phyloP scores from a whole-genome alignment of 1,140 invertebrate genomes.

The Anagrus nilaparvatae region DNA sequence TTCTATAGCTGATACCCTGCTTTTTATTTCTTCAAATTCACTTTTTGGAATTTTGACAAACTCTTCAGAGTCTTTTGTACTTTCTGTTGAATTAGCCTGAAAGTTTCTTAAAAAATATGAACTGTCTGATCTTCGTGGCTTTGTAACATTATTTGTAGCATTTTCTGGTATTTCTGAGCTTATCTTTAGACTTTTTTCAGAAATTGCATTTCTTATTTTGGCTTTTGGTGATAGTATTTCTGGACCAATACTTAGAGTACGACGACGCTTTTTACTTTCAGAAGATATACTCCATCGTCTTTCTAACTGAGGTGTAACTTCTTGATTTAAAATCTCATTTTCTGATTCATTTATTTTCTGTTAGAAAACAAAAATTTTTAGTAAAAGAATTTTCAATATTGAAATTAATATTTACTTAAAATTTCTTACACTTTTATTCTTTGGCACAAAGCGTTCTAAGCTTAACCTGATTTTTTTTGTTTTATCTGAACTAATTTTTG shows the following conservation, averaged over 20 bases:
- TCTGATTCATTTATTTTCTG: conserved; percentile 25
- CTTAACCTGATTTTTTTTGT: conserved; percentile 34
- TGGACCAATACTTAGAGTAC: conserved; percentile 19
- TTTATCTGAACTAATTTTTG: conserved; percentile 22
- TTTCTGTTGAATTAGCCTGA: too few relatives aligned
- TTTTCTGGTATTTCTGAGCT: conserved; percentile 7
- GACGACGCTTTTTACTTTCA: conserved; percentile 22
- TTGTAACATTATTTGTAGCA: too few relatives aligned
- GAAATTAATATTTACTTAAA: conserved; percentile 2
- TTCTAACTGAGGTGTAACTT: conserved; percentile 22
- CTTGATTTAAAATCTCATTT: conserved; percentile 17
- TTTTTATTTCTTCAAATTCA: conserved; percentile 66
- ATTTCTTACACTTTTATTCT: conserved; percentile 26
- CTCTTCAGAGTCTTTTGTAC: conserved; percentile 36
- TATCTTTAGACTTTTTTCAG: conserved; percentile 10
- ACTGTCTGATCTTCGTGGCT: too few relatives aligned
- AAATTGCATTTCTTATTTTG: conserved; percentile 18
- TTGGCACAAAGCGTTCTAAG: conserved; percentile 32
- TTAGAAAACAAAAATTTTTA: conserved; percentile 14
- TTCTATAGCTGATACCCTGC: conserved; percentile 58
- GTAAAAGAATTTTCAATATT: not conserved
- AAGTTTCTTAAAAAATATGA: conserved; percentile 11
- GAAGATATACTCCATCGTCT: conserved; percentile 33
- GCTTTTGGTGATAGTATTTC: conserved; percentile 18
- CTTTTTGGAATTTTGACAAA: conserved; percentile 59